Base-by-base conservation (phyloP, 2,113 vertebrate genomes). In the Corythornis vintsioides region DNA sequence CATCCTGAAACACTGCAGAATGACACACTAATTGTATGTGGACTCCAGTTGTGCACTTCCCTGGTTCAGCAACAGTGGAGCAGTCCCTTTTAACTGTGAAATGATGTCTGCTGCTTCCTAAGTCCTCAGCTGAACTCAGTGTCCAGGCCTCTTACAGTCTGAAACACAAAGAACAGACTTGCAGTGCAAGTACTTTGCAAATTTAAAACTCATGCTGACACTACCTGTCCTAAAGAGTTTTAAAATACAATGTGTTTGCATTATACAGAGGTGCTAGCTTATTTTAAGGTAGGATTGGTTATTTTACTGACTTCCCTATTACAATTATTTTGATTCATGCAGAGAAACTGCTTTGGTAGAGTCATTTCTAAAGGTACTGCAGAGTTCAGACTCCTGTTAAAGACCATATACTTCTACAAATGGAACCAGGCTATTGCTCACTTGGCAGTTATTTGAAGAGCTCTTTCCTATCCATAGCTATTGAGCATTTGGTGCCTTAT, bases 241-340 rank as follows among this genome's bases (percentile, higher is more conserved):
- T 92, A 17, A 70, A 79, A 73, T 85, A 57, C 14, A 48, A 60
- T 26, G 28, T 52, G 25, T 35, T 4, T 59, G 16, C 19, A n/a
- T 77, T 82, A 31, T 83, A 43, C 25, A 52, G 48, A 73, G 45
- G 42, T 63, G 10, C n/a, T 79, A 42, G 24, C 72, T 88, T 69
- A 79, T 89, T 94, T 88, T 72, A 90, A 87, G 56, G 38, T 29
- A 48, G 45, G 22, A 90, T 80, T 67, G 59, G 28, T 80, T 90
- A 48, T 95, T 93, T 79, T 90, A 77, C 38, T 17, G 71, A 14
- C 31, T 69, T 73, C 24, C 21, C 24, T 52, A 19, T 31, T 89
- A 38, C 19, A n/a, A 29, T 59, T 33, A 79, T 90, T 96, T 92
- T 92, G 83, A 67, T 87, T 64, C 53, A 53, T 59, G 28, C 31